Conservation (phyloP, 2,888 invertebrate species). For the Chalcosyrphus nemorum region DNA sequence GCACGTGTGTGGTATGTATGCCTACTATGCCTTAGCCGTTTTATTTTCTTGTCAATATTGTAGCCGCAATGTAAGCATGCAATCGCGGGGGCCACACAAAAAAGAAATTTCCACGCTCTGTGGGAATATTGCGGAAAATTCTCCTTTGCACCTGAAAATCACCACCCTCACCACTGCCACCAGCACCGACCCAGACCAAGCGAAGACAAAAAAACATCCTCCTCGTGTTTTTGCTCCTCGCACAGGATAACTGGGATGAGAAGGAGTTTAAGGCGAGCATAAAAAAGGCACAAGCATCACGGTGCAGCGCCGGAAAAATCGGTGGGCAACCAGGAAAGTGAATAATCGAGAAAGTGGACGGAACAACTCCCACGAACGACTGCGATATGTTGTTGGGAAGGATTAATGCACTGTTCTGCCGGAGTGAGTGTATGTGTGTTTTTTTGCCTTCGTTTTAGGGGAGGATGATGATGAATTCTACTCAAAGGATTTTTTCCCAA, state of each 20-base stretch:
- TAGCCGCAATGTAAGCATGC: slow-evolving; percentile 73
- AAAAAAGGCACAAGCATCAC: slow-evolving; percentile 32
- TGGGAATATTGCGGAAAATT: slow-evolving; percentile 70
- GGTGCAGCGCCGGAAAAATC: slow-evolving; percentile 59
- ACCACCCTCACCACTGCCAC: slow-evolving; percentile 10
- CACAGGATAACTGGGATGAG: slow-evolving; percentile 6
- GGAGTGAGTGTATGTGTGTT: neutral
- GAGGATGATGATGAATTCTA: slow-evolving; percentile 31
- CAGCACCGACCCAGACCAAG: neutral
- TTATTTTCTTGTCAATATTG: slow-evolving; percentile 73
- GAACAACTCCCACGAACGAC: slow-evolving; percentile 51
- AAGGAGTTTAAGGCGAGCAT: slow-evolving; percentile 20
- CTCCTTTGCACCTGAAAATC: slow-evolving; percentile 68
- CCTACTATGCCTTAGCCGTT: slow-evolving; percentile 63
- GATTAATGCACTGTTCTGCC: slow-evolving; percentile 62
- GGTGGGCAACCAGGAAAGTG: slow-evolving; percentile 72
- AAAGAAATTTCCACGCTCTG: slow-evolving; percentile 69
- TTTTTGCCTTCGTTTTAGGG: neutral
- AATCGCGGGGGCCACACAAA: slow-evolving; percentile 65
- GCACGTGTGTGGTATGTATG: slow-evolving; percentile 23
- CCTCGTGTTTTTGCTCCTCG: slow-evolving; percentile 44
- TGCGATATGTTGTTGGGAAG: slow-evolving; percentile 37
- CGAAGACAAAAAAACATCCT: slow-evolving; percentile 58
- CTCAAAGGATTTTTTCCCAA: slow-evolving; percentile 67
- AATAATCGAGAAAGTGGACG: slow-evolving; percentile 73